Evolutionary conservation across 2,888 invertebrate species (phyloP), one percentile per base, ranked within the genome.

Genomic region (Heliconius erato): DNA sequence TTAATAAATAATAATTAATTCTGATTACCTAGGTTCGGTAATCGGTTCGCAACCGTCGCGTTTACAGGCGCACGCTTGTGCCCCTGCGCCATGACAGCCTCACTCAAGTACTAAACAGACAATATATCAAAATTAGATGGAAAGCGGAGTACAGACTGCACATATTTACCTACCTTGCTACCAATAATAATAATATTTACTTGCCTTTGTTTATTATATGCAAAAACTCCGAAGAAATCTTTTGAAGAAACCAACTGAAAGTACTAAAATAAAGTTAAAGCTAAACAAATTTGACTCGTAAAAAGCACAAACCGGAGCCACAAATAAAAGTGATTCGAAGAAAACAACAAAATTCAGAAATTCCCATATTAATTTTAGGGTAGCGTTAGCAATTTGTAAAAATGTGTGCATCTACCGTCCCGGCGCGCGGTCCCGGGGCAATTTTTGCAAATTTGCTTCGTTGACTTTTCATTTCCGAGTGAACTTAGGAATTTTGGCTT

Each of bases 401-500:
- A 79, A 77, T 72, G 80, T 69, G 74, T 79, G 77, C 76, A 32
- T 63, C 81, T 32, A 28, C 67, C 68, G 79, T 81, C 80, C 80
- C 35, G 79, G 74, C 83, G 79, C 81, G 40, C 72, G 86, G 88
- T 89, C 92, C 91, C 93, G 88, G 68, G 89, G 89, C 92, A 93
- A 92, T 93, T 92, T 93, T 91, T 89, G 87, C 89, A 91, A 93
- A 92, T 93, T 91, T 89, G 89, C 89, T 89, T 89, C 86, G 91
- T 91, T 91, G 90, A 90, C 88, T 90, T 90, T 91, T 89, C 90
- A 89, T 90, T 90, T 89, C 87, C 87, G 83, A 87, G 74, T 81
- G 80, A 79, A 49, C 67, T 68, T 19, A 67, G 44, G 1, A 44
- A 26, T 49, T 72, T 26, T 44, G 4, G 3, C 44, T 16, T 26